phyloP scores from a whole-genome alignment of 2,888 invertebrate genomes.

The Tenthredo amoena region DNA sequence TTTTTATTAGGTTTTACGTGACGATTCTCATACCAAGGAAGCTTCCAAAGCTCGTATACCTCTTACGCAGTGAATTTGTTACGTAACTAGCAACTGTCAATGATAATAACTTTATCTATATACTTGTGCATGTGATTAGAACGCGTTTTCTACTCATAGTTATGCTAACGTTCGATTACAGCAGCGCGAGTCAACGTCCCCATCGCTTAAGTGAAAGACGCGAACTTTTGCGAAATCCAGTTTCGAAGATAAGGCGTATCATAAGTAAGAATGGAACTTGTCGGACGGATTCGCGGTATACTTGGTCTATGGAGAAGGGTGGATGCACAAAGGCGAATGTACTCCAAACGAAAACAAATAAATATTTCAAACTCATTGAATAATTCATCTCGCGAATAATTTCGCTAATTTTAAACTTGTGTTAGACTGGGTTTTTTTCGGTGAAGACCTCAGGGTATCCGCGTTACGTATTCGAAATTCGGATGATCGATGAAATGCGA shows the following conservation, averaged over 20 bases:
- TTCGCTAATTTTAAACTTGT: slow-evolving; percentile 20
- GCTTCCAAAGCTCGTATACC: neutral
- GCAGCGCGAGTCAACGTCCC: slow-evolving; percentile 13
- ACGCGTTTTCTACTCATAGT: neutral
- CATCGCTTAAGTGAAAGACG: neutral
- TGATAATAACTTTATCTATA: neutral
- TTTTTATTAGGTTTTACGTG: neutral
- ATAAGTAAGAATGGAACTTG: neutral
- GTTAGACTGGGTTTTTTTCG: neutral
- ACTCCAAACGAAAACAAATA: slow-evolving; percentile 40
- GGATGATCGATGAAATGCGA: neutral
- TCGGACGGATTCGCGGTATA: neutral
- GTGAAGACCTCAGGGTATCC: neutral
- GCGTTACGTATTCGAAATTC: neutral
- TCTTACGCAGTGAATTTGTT: neutral
- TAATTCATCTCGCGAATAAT: slow-evolving; percentile 28
- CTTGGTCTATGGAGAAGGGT: neutral
- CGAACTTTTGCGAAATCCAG: neutral
- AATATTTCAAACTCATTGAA: slow-evolving; percentile 8
- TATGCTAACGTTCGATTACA: neutral
- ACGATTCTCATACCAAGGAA: neutral
- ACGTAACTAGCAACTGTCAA: neutral
- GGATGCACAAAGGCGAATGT: neutral
- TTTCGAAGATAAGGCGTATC: neutral
- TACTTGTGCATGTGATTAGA: neutral